Base-by-base conservation (phyloP, 64 coral and sea anemone genomes). In the Cladopsammia gracilis region DNA sequence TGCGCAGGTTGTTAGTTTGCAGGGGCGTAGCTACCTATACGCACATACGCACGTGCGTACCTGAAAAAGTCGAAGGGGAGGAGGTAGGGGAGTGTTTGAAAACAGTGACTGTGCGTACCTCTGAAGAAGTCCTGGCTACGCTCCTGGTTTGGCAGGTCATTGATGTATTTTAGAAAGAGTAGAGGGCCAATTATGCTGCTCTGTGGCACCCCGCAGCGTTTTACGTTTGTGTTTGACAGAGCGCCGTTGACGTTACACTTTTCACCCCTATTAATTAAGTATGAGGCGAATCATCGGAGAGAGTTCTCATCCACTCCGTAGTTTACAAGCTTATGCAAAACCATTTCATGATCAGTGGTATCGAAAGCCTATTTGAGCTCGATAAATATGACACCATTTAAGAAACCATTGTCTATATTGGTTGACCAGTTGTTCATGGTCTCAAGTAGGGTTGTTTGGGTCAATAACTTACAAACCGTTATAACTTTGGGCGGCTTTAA, bases 281-380 rank as follows among this genome's bases (percentile, higher is more conserved):
- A 91, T 7, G 89, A 82, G 13, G 20, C 7, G 14, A 91, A 91
- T 48, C 59, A 91, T n/a, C 76, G 72, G 53, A 90, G 0, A 68
- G 58, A 79, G 15, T 25, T 90, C 8, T 81, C 26, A 4, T 90
- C 76, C 14, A 90, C 18, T 12, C 88, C 75, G 81, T 90, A 82
- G 10, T 52, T 50, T 4, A 24, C 50, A 15, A 77, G 45, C 47
- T 77, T 77, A 7, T 14, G 46, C 20, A 77, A 24, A 48, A 49
- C 15, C 10, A 77, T 57, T 57, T 77, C 75, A 57, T 49, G 75
- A 24, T 47, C 19, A 20, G 47, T 4, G 3, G 44, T 77, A 48
- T 77, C 75, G 47, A 77, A 77, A 14, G 75, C 75, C 75, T 77
- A 48, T 48, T 77, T 77, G 9, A 77, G 44, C 46, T 77, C 44